Evolutionary conservation across 2,888 invertebrate genomes (phyloP), one percentile per base, ranked within the genome.

Genomic region (Notodonta dromedarius): DNA sequence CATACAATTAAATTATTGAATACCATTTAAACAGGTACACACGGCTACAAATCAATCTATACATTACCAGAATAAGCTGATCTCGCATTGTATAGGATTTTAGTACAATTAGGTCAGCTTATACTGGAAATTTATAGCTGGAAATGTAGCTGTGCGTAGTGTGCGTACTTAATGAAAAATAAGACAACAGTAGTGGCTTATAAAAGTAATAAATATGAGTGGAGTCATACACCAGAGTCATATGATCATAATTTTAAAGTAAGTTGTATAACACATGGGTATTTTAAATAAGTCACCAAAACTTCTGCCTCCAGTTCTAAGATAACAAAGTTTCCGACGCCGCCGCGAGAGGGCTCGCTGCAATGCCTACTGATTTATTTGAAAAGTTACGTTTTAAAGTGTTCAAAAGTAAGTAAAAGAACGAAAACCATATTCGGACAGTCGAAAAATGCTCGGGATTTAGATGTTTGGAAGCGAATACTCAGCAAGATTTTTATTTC

Each of bases 291-390:
- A 80, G 73, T 77, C 64, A 69, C 71, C 63, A 59, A 71, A 82
- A 82, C 71, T 82, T 82, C 63, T 73, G 48, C 69, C 12, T 32
- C 13, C 39, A 39, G n/a, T 39, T 54, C 9, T 32, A 0, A 54
- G 54, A 54, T 54, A 54, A n/a, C 39, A 54, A 39, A 54, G 39
- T 39, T n/a, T 5, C n/a, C 39, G 35, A 35, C 9, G 39, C 39
- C 63, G 66, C 69, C 9, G 54, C 54, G 32, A n/a, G 65, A 72
- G 66, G 67, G 74, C 66, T 61, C 62, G 69, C 70, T 76, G 81
- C 77, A 78, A 71, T 77, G 78, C 78, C 78, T 77, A 78, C 80
- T 84, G 86, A 84, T 86, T 85, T 85, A 85, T 86, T 80, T 80
- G 83, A 78, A 85, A 85, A 85, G 80, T 85, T 84, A 76, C 77